Evolutionary conservation across 2,113 vertebrate species (phyloP), one percentile per base, ranked within the genome.

Genomic region (Spermophilus dauricus): DNA sequence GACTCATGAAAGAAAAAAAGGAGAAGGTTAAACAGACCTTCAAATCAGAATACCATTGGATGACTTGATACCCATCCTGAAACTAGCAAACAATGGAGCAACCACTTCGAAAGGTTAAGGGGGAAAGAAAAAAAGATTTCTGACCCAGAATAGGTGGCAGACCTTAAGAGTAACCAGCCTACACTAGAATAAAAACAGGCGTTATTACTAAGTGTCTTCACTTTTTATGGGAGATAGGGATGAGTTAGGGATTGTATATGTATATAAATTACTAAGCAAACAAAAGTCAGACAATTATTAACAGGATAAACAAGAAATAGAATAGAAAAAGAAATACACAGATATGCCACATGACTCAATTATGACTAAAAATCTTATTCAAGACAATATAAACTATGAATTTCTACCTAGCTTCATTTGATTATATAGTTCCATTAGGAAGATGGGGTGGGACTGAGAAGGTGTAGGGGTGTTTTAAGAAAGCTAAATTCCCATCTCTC

Each of bases 241-340:
- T 94, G 69, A 32, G 76, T 90, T 82, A 45, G 34, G 53, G 37
- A 61, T 42, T 39, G 0, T 42, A 42, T 53, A 85, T 28, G 11
- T 9, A 13, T 39, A 53, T 11, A 91, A 48, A 67, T 80, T 72
- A 72, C 39, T 26, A 63, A 87, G 48, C 56, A 37, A 94, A 94
- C 24, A 88, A 42, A 94, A 72, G 16, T 13, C 61, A 53, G 37
- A 63, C 1, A 16, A 69, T 67, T 91, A 56, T 89, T 93, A 94
- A 53, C 61, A 58, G 39, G 56, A 69, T 9, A 93, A 97, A 93
- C 30, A 24, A 91, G 67, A 85, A 81, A 51, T 80, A 11, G 4
- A 86, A 39, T 24, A 84, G 70, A 70, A 93, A 90, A 93, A n/a
- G 20, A 94, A 82, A n/a, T 61, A 86, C 11, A 87, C 72, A 34